These are phyloP conservation scores for Prunella himalayana DNA, from an alignment of 2,113 vertebrate genomes.

Conservation along the genomic window DNA sequence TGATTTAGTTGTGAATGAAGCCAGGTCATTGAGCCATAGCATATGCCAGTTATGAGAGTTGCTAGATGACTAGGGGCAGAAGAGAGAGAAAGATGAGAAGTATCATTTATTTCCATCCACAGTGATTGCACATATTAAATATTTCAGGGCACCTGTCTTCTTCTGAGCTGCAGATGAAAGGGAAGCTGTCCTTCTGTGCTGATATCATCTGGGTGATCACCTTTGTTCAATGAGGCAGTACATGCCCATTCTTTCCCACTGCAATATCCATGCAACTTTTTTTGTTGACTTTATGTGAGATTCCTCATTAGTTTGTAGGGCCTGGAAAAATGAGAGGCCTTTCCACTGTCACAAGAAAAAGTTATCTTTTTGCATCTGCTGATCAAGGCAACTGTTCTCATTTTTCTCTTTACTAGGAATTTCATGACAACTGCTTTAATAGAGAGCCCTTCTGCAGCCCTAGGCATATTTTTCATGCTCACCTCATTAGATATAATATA, in stretches of 20 bases:
- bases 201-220: neutral
- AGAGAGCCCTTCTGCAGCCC: neutral
- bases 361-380: conserved; percentile 23
- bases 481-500: neutral
- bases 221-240: neutral
- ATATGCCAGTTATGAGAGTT: conserved; percentile 61
- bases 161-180: neutral
- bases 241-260: neutral
- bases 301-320: neutral
- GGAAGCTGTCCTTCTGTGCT: neutral
- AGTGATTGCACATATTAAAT: neutral
- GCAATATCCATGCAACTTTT: neutral
- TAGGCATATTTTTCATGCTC: neutral
- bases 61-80: neutral
- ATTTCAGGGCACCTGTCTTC: neutral
- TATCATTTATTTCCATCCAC: neutral
- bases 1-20: conserved; percentile 77
- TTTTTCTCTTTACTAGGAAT: conserved; percentile 44
- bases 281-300: neutral
- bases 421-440: conserved; percentile 22
- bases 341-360: neutral
- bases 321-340: neutral
- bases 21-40: conserved; percentile 69
- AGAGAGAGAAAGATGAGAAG: conserved; percentile 6
- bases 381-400: conserved; percentile 29